A percentile compares a stretch with the other conserved stretches of the same genome.
Conservation (phyloP, 2,797 vertebrate genomes). For the Coendou prehensilis region DNA sequence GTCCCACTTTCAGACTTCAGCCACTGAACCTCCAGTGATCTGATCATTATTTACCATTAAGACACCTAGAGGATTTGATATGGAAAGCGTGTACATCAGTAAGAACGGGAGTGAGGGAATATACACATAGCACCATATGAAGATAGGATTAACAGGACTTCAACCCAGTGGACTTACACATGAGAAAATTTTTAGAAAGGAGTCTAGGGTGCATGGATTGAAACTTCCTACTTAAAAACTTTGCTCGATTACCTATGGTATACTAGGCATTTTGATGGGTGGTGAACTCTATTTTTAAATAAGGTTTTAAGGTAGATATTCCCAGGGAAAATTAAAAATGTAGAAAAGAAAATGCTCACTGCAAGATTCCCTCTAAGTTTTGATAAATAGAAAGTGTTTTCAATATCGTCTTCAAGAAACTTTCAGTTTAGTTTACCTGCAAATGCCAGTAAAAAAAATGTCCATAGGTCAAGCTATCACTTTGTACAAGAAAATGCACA, state of each 20-base stretch:
- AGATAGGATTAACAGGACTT: neutral
- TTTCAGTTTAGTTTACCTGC: neutral
- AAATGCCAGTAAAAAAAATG: neutral
- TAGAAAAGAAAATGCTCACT: neutral
- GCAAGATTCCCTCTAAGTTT: neutral
- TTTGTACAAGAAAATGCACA: neutral
- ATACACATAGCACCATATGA: fast-evolving
- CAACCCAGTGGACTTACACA: neutral
- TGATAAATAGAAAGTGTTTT: neutral
- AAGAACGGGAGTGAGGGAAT: neutral
- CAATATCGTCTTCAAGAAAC: neutral
- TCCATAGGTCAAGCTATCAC: neutral
- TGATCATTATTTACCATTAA: neutral
- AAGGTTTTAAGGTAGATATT: neutral
- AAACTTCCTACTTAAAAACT: neutral
- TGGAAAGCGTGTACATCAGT: neutral
- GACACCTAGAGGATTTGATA: neutral
- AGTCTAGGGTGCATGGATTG: neutral
- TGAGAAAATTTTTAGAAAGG: neutral
- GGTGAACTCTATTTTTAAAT: neutral
- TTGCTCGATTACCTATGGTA: neutral
- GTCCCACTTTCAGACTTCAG: neutral
- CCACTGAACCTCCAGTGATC: too few relatives aligned
- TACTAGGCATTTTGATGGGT: neutral
- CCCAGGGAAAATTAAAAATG: too few relatives aligned